phyloP scores from a whole-genome alignment of 2,113 vertebrate genomes.

The Oostethus manadensis region DNA sequence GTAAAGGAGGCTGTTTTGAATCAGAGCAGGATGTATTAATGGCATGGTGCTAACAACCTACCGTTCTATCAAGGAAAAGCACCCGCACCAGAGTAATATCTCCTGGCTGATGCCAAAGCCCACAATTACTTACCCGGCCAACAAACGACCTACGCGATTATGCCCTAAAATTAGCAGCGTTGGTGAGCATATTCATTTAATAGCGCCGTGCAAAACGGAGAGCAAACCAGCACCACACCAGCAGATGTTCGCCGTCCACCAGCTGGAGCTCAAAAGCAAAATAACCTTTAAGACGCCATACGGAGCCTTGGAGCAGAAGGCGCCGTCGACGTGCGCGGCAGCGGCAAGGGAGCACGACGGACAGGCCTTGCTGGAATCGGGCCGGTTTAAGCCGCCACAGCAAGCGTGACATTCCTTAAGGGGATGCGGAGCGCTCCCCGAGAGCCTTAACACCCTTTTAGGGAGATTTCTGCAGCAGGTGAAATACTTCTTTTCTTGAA shows the following conservation, averaged over 20 bases:
- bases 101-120: slow-evolving; percentile 20
- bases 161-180: slow-evolving; percentile 32
- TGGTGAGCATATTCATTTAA: slow-evolving; percentile 38
- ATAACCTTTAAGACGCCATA: slow-evolving; percentile 29
- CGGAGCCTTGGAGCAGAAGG: slow-evolving; percentile 31
- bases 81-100: too few relatives aligned
- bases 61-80: too few relatives aligned
- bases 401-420: slow-evolving; percentile 24
- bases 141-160: slow-evolving; percentile 28
- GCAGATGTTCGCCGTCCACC: slow-evolving; percentile 43
- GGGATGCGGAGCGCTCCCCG: slow-evolving; percentile 9
- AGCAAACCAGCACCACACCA: slow-evolving; percentile 12
- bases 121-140: slow-evolving; percentile 27
- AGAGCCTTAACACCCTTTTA: slow-evolving; percentile 9
- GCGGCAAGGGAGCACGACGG: slow-evolving; percentile 24
- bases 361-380: slow-evolving; percentile 18
- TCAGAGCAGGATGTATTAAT: too few relatives aligned
- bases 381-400: slow-evolving; percentile 22
- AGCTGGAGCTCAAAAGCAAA: slow-evolving; percentile 40
- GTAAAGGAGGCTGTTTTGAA: too few relatives aligned
- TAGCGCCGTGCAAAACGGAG: slow-evolving; percentile 6
- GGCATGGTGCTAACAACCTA: too few relatives aligned
- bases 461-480: slow-evolving; percentile 24
- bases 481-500: slow-evolving; percentile 33
- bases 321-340: slow-evolving; percentile 27